Evolutionary conservation across 2,113 vertebrate genomes (phyloP).

Genomic region (Tragelaphus strepsiceros): DNA sequence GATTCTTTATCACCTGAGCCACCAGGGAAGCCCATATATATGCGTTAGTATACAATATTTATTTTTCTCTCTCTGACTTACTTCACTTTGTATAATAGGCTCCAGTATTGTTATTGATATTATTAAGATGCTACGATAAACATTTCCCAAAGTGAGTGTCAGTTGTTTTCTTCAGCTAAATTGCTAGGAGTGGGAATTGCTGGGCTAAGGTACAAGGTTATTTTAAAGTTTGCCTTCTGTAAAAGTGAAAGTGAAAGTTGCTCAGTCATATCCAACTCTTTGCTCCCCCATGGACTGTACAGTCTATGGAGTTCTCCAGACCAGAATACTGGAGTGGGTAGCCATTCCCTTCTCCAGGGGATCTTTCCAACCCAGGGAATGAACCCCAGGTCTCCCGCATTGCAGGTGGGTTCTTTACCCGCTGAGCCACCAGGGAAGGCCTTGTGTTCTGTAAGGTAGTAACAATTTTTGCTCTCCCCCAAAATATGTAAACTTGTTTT

Average conservation of each 20-base stretch:
- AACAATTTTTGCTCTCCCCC: background rate
- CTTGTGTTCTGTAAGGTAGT: background rate
- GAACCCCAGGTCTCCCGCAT: rapidly evolving
- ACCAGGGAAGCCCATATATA: background rate
- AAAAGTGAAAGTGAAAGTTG: background rate
- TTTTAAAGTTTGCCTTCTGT: constrained; percentile 12
- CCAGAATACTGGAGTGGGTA: background rate
- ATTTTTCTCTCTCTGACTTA: background rate
- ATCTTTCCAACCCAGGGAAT: background rate
- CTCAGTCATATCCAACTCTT: background rate
- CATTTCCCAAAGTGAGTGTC: background rate
- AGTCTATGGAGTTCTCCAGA: background rate
- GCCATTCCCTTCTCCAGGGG: background rate
- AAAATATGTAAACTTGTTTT: background rate
- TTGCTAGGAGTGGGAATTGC: background rate
- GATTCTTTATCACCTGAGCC: background rate
- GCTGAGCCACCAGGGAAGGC: background rate
- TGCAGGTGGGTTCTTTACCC: background rate
- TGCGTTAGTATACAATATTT: background rate
- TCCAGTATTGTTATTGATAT: background rate
- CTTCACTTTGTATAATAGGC: background rate
- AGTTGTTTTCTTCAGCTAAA: background rate
- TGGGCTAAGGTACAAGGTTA: background rate
- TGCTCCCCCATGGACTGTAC: background rate
- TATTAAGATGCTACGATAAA: background rate